phyloP scores from a whole-genome alignment of 1,140 invertebrate species.

The Proctacanthus coquilletti region DNA sequence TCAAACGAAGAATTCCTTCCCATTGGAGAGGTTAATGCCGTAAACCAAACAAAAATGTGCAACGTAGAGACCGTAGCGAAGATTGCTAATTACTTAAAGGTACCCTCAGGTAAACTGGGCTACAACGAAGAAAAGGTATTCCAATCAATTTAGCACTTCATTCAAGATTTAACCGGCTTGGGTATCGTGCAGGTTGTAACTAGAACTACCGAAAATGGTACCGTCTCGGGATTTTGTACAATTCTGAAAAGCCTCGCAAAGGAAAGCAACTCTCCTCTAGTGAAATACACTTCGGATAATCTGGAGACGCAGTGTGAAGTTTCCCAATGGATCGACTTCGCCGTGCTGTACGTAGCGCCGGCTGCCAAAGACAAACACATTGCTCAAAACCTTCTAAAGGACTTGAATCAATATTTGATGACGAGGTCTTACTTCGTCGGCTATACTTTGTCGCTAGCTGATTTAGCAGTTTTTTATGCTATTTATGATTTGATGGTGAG shows the following conservation, averaged over 20 bases:
- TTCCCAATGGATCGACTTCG: slow-evolving; percentile 38
- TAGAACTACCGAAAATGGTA: slow-evolving; percentile 19
- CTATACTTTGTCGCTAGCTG: slow-evolving; percentile 38
- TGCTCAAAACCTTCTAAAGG: slow-evolving; percentile 24
- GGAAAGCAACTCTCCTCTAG: slow-evolving; percentile 29
- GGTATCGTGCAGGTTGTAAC: slow-evolving; percentile 18
- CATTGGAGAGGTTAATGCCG: too few relatives aligned
- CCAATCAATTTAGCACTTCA: slow-evolving; percentile 11
- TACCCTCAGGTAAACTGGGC: slow-evolving; percentile 15
- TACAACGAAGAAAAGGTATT: slow-evolving; percentile 22
- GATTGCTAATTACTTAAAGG: slow-evolving; percentile 22
- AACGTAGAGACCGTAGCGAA: slow-evolving; percentile 23
- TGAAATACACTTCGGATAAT: slow-evolving; percentile 15
- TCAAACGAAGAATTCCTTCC: too few relatives aligned
- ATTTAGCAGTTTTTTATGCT: slow-evolving; percentile 39
- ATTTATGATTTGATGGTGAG: slow-evolving; percentile 37
- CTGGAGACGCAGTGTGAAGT: slow-evolving; percentile 20
- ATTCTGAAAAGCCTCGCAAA: slow-evolving; percentile 31
- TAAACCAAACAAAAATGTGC: slow-evolving; percentile 16
- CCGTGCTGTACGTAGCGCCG: slow-evolving; percentile 32
- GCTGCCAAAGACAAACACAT: slow-evolving; percentile 29
- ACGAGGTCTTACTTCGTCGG: slow-evolving; percentile 39
- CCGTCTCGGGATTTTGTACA: slow-evolving; percentile 33
- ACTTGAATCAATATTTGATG: slow-evolving; percentile 35
- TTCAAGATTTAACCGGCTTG: too few relatives aligned